Percentiles rank a stretch among this genome's conserved stretches.
phyloP scores from a whole-genome alignment of 2,113 vertebrate species.

The Oophaga pumilio region DNA sequence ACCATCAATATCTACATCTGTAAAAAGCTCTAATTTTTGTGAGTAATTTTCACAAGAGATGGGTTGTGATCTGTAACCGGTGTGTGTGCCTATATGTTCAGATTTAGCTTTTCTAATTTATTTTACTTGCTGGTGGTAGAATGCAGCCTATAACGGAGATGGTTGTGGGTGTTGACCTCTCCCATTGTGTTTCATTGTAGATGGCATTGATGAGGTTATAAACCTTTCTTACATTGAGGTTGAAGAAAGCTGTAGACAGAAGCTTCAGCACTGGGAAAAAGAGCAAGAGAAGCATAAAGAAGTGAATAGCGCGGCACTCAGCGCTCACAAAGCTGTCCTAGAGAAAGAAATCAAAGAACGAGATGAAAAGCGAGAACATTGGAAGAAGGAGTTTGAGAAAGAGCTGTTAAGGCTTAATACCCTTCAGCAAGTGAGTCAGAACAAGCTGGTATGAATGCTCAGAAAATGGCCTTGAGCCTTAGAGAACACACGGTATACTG shows the following conservation, averaged over 20 bases:
- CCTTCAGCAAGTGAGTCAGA: conserved; percentile 71
- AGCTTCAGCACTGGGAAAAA: conserved; percentile 70
- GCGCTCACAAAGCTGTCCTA: conserved; percentile 64
- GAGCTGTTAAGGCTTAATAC: conserved; percentile 75
- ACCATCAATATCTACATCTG: no score
- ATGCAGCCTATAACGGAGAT: background rate
- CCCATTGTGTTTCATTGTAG: conserved; percentile 60
- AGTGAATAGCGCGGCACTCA: conserved; percentile 61
- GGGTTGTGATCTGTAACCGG: no score
- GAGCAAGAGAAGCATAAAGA: conserved; percentile 70
- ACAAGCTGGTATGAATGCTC: background rate
- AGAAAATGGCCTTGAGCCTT: background rate
- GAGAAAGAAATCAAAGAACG: conserved; percentile 69
- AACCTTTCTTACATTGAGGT: conserved; percentile 67
- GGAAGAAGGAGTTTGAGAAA: conserved; percentile 73
- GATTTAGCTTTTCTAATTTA: no score
- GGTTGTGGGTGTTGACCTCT: background rate
- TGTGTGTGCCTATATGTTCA: no score
- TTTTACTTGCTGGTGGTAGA: background rate
- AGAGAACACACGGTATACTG: background rate
- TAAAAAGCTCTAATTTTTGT: no score
- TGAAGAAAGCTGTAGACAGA: conserved; percentile 69
- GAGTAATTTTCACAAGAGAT: no score
- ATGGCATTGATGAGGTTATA: conserved; percentile 62
- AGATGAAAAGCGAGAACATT: conserved; percentile 64